Evolutionary conservation across 2,888 invertebrate species (phyloP), one percentile per base, ranked within the genome.

Genomic region (Xanthorhoe designata): DNA sequence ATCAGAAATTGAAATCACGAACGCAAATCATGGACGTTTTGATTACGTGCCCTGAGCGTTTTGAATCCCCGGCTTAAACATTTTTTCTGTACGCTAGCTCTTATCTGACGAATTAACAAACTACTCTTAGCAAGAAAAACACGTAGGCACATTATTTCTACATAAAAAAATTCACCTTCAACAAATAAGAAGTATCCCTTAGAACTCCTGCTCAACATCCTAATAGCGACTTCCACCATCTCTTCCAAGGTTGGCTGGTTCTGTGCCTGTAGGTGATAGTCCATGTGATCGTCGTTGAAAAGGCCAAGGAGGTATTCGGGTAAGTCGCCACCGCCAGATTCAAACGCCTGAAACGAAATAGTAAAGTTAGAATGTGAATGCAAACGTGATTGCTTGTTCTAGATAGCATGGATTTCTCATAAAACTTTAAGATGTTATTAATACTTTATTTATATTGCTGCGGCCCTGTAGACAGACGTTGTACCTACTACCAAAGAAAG

Each of bases 181-280:
- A 97, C 96, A 75, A 97, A 95, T 0, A 97, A 89, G 75, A 97
- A 96, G 83, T 95, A 97, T 62, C 97, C 97, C 0, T 96, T 95
- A 2, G 86, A 66, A 72, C 94, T 94, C 64, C 94, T 94, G 71
- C 94, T 94, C 6, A 97, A 89, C 73, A 97, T 94, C 70, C 94
- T 94, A 67, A 97, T 94, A 0, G 97, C 97, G 0, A 95, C 95
- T 74, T 94, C 94, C 0, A 96, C 95, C 97, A 97, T 96, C 81
- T 97, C 97, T 53, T 94, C 94, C 0, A 97, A 82, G 0, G 95
- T 95, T 0, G 97, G 97, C 78, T 96, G 95, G 66, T 91, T 87
- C 29, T 85, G 75, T 13, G 95, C 94, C 75, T 96, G 95, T 64
- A 96, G 79, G 71, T 97, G 96, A 83, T 96, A 98, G 7, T 95